Evolutionary conservation across 2,888 invertebrate species (phyloP).

Genomic region (Melinaea menophilus): DNA sequence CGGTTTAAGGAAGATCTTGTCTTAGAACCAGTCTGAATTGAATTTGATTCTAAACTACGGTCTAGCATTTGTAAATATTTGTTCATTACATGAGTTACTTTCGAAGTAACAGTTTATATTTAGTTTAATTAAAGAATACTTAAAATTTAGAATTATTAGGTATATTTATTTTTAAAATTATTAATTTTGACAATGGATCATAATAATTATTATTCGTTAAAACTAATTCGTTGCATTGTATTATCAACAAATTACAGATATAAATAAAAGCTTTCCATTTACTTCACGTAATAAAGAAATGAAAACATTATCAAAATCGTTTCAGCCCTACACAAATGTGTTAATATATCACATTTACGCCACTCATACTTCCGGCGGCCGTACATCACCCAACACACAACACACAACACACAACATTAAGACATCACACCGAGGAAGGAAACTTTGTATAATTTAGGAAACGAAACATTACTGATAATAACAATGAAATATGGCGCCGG

Average conservation of each 20-base stretch:
- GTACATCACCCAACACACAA: slow-evolving; percentile 62
- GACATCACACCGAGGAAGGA: slow-evolving; percentile 61
- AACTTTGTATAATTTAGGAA: slow-evolving; percentile 57
- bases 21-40: slow-evolving; percentile 52
- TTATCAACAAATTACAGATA: too few relatives aligned
- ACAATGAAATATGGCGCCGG: slow-evolving; percentile 7
- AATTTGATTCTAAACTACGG: slow-evolving; percentile 42
- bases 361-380: slow-evolving; percentile 58
- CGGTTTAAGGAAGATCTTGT: slow-evolving; percentile 69
- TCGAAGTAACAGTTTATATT: not conserved
- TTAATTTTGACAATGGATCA: too few relatives aligned
- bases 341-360: slow-evolving; percentile 39
- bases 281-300: not conserved
- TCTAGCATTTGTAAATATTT: slow-evolving; percentile 20
- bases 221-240: too few relatives aligned
- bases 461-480: slow-evolving; percentile 45
- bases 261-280: too few relatives aligned
- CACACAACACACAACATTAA: slow-evolving; percentile 61
- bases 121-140: too few relatives aligned
- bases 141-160: too few relatives aligned
- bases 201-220: too few relatives aligned
- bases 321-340: slow-evolving; percentile 21
- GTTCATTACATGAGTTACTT: slow-evolving; percentile 31
- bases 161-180: too few relatives aligned
- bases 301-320: not conserved